phyloP scores from a whole-genome alignment of 1,140 invertebrate genomes.

The Drosophila asahinai region DNA sequence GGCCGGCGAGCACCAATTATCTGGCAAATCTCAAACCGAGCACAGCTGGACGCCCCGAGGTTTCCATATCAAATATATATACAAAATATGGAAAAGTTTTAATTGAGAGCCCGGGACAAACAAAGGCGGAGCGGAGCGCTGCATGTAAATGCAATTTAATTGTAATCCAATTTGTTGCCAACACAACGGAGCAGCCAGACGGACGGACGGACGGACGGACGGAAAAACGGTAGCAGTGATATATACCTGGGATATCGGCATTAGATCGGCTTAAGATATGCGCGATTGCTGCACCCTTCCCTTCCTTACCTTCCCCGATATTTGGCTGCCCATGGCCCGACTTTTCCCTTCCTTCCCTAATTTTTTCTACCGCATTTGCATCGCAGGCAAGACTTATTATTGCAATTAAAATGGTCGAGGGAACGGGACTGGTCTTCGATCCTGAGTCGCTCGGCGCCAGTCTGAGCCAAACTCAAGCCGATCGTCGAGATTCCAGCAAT shows the following conservation, averaged over 20 bases:
- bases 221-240: constrained; percentile 60
- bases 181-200: constrained; percentile 32
- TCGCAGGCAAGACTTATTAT: constrained; percentile 49
- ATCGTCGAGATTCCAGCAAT: constrained; percentile 47
- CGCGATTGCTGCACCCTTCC: constrained; percentile 57
- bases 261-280: constrained; percentile 79
- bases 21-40: constrained; percentile 45
- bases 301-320: not conserved
- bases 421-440: constrained; percentile 8
- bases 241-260: constrained; percentile 67
- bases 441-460: constrained; percentile 70
- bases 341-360: constrained; percentile 27
- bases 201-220: constrained; percentile 5
- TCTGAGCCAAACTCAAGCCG: constrained; percentile 56
- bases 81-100: constrained; percentile 54
- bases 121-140: constrained; percentile 41
- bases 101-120: constrained; percentile 62
- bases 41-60: constrained; percentile 64
- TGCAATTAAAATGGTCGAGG: constrained; percentile 43
- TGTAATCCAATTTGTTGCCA: constrained; percentile 82
- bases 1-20: constrained; percentile 47
- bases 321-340: constrained; percentile 9
- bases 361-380: constrained; percentile 43
- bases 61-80: constrained; percentile 64
- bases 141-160: constrained; percentile 82